phyloP scores from a whole-genome alignment of 2,797 vertebrate genomes.

The Ceyx erithaca region DNA sequence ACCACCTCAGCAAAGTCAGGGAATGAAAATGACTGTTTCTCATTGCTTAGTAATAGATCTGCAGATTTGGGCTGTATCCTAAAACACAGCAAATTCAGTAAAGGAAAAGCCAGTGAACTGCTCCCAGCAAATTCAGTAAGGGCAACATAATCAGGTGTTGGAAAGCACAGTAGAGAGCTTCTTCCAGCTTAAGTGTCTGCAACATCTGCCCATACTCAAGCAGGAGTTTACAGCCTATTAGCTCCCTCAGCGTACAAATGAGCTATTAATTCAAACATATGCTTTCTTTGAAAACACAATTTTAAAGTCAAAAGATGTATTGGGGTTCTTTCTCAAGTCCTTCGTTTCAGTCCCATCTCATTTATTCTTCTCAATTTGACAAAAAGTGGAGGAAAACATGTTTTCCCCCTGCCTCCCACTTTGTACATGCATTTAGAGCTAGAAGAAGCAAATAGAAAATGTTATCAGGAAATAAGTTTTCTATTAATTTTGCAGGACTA shows the following conservation, averaged over 20 bases:
- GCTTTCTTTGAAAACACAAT: background rate
- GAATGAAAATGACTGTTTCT: background rate
- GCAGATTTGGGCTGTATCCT: background rate
- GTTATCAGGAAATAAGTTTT: background rate
- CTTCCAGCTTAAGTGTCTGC: background rate
- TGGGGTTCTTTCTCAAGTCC: background rate
- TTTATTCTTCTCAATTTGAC: background rate
- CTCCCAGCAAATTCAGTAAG: background rate
- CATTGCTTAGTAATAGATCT: background rate
- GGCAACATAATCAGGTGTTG: background rate
- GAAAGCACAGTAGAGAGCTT: background rate
- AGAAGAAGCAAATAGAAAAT: background rate
- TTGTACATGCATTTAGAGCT: background rate
- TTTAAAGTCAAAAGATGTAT: background rate
- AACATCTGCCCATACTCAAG: background rate
- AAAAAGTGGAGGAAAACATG: background rate
- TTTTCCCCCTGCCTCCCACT: background rate
- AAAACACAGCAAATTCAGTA: background rate
- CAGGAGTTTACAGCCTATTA: background rate
- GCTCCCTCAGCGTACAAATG: fast-evolving
- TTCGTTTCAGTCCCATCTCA: background rate
- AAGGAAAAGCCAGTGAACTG: too few relatives aligned
- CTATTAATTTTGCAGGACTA: background rate
- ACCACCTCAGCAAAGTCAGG: background rate
- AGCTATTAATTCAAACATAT: background rate